phyloP scores from a whole-genome alignment of 2,797 vertebrate species.

The Semaprochilodus insignis region DNA sequence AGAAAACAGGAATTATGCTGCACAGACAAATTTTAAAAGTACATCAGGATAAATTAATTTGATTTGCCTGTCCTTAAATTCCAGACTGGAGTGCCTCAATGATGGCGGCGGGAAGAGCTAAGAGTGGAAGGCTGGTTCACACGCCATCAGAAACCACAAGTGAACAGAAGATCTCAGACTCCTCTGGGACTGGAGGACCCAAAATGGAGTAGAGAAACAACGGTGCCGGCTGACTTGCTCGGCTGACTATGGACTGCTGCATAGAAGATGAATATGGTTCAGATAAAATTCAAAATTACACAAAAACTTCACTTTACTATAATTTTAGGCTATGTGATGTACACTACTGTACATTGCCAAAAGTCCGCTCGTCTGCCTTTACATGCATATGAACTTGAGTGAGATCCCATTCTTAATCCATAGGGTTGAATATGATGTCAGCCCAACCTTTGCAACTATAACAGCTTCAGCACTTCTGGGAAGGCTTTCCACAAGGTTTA shows the following conservation, averaged over 20 bases:
- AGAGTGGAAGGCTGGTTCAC: conserved; percentile 64
- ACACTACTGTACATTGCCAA: too few relatives aligned
- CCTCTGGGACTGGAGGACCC: conserved; percentile 32
- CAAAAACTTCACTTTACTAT: not conserved
- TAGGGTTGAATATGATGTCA: too few relatives aligned
- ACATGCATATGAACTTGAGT: too few relatives aligned
- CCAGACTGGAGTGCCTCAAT: conserved; percentile 80
- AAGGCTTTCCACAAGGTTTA: too few relatives aligned
- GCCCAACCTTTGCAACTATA: too few relatives aligned
- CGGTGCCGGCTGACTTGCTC: not conserved
- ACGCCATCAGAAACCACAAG: conserved; percentile 70
- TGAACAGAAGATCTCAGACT: conserved; percentile 73
- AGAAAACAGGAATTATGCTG: not conserved
- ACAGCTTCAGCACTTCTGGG: too few relatives aligned
- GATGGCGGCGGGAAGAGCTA: conserved; percentile 57
- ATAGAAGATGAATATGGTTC: too few relatives aligned
- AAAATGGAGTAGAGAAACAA: not conserved
- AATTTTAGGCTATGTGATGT: not conserved
- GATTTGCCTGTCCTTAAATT: not conserved
- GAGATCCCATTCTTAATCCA: too few relatives aligned
- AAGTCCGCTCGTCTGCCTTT: too few relatives aligned
- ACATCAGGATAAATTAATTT: not conserved
- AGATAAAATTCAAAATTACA: not conserved
- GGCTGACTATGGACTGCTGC: not conserved
- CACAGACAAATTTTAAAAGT: not conserved